Evolutionary conservation across 2,888 invertebrate species (phyloP), one percentile per base, ranked within the genome.

Genomic region (Tridacna gigas): DNA sequence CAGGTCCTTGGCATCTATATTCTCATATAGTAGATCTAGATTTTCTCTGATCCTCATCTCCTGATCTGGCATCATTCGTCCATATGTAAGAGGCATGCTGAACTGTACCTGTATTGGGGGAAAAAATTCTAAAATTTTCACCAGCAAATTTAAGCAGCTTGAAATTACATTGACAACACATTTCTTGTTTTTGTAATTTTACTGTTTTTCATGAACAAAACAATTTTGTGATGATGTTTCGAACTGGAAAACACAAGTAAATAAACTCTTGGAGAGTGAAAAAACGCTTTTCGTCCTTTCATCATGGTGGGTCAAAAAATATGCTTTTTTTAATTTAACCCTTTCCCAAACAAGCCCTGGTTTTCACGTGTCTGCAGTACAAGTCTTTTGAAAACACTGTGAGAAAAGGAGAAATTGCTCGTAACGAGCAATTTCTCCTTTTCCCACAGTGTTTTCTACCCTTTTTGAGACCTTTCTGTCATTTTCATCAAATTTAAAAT

Each of bases 1-100:
- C 0, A 88, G 71, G 60, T 88, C 85, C 77, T 75, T 88, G 0
- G 88, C 85, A 48, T 88, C 88, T 69, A 88, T 84, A 51, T 88
- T 82, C n/a, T 65, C 63, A 48, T 86, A 83, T 9, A 88, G 63
- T 5, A 18, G 56, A 26, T 66, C 37, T 9, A 78, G 15, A 69
- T 86, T 86, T 45, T 74, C 78, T 25, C 47, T 75, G 20, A 88
- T 83, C 67, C 78, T 85, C 47, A 77, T 56, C 28, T 85, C 79
- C n/a, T 83, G 75, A 4, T 88, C 83, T n/a, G 26, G n/a, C 22
- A 18, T 65, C 83, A 88, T 80, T 63, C 79, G 80, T 2, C 86
- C 84, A n/a, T 28, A 48, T 26, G 74, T 80, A 13, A 86, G 67
- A 47, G 86, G 86, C 86, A 86, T 86, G 13, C 48, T 83, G 56